Evolutionary conservation across 2,888 invertebrate species (phyloP).

Genomic region (Eledona agricola): DNA sequence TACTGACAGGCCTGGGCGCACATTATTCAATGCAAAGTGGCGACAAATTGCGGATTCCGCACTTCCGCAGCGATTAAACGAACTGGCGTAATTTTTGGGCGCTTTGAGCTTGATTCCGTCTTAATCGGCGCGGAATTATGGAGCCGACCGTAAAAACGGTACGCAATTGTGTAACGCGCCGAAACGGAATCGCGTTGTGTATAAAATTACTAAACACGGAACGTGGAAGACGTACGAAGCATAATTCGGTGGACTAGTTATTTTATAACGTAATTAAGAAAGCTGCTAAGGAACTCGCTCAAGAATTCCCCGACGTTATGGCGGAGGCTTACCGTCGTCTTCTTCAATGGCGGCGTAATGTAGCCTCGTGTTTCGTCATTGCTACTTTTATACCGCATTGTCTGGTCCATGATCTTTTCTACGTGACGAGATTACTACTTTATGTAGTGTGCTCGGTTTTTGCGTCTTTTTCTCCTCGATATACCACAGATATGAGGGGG

Average conservation of each 20-base stretch:
- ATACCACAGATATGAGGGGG: constrained; percentile 36
- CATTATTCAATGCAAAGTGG: constrained; percentile 23
- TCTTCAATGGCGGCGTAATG: constrained; percentile 36
- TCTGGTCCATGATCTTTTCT: constrained; percentile 52
- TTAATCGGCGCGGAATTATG: constrained; percentile 29
- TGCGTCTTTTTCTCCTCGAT: constrained; percentile 43
- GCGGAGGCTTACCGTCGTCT: constrained; percentile 34
- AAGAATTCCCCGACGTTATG: constrained; percentile 33
- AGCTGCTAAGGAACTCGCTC: constrained; percentile 24
- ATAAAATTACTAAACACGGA: constrained; percentile 34
- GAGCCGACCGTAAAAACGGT: constrained; percentile 24
- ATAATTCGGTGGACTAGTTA: constrained; percentile 36
- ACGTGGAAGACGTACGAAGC: constrained; percentile 32
- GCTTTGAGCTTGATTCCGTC: constrained; percentile 26
- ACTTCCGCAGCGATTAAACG: constrained; percentile 15
- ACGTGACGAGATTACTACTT: constrained; percentile 50
- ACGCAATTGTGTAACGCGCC: constrained; percentile 21
- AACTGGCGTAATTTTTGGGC: constrained; percentile 26
- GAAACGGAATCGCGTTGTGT: constrained; percentile 12
- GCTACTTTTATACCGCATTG: constrained; percentile 48
- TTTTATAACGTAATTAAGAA: constrained; percentile 42
- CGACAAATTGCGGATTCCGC: constrained; percentile 6
- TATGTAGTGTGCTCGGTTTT: constrained; percentile 37
- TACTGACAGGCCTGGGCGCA: constrained; percentile 10
- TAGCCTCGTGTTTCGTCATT: constrained; percentile 46